Percentiles rank a stretch among this genome's conserved stretches.
Evolutionary conservation across 2,797 vertebrate species (phyloP).

Genomic region (Sebastes wilsoni): DNA sequence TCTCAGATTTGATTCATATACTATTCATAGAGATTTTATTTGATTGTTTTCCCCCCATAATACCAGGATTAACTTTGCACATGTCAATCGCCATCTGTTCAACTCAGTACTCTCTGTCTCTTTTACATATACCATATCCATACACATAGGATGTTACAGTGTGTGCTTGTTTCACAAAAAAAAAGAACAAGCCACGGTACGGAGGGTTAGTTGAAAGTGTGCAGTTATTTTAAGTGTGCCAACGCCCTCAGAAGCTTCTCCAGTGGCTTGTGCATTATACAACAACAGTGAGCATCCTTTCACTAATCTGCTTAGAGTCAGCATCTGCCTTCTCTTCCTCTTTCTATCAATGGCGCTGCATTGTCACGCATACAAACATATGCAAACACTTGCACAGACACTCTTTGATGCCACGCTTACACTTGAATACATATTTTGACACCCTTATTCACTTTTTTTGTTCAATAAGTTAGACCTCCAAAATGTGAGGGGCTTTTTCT

Average conservation of each 20-base stretch:
- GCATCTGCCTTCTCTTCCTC: conserved; percentile 63
- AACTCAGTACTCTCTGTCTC: conserved; percentile 7
- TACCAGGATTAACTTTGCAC: conserved; percentile 62
- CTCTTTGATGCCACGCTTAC: not conserved
- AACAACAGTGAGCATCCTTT: conserved; percentile 61
- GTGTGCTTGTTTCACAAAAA: not conserved
- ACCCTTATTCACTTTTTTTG: not conserved
- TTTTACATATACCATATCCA: not conserved
- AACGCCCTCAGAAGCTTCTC: conserved; percentile 42
- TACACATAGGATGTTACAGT: not conserved
- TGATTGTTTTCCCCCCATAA: conserved; percentile 40
- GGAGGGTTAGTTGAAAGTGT: conserved; percentile 13
- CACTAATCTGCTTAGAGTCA: conserved; percentile 64
- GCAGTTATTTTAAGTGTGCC: conserved; percentile 61
- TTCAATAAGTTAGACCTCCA: not conserved
- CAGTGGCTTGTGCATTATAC: conserved; percentile 40
- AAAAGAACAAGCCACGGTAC: not conserved
- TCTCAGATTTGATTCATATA: conserved; percentile 44
- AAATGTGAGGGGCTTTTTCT: not conserved
- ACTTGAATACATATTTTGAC: not conserved
- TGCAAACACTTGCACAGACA: not conserved
- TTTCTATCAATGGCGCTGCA: conserved; percentile 29
- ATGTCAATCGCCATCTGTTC: conserved; percentile 63
- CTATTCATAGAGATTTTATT: conserved; percentile 34
- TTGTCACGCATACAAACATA: not conserved